These are phyloP conservation scores for Hemibagrus wyckioides DNA, from an alignment of 2,113 vertebrate genomes.

Conservation along the genomic window DNA sequence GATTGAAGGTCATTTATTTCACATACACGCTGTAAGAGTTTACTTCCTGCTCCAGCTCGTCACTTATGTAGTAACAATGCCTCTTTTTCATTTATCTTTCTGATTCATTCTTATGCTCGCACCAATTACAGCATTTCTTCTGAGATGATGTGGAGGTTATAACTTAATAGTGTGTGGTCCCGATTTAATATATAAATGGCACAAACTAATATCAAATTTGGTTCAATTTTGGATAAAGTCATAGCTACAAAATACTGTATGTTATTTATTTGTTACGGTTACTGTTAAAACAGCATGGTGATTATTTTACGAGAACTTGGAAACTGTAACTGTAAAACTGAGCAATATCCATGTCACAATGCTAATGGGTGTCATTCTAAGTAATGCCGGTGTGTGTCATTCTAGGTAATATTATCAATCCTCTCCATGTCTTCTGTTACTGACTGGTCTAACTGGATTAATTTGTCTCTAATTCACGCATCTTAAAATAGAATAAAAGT, in stretches of 20 bases:
- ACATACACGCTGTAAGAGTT: not conserved
- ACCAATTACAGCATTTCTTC: not conserved
- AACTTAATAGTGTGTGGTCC: not conserved
- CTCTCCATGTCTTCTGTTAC: not conserved
- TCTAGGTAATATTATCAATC: not conserved
- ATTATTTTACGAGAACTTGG: not conserved
- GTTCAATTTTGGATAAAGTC: not conserved
- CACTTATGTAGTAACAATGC: not conserved
- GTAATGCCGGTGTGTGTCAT: not conserved
- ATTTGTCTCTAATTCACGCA: not conserved
- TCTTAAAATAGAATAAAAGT: not conserved
- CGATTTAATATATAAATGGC: not conserved
- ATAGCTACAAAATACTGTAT: too few relatives aligned
- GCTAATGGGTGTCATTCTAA: too few relatives aligned
- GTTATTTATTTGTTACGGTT: too few relatives aligned
- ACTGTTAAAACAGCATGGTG: too few relatives aligned
- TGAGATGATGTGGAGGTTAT: not conserved
- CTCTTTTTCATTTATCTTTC: not conserved
- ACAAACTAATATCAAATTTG: not conserved
- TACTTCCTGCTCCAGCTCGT: not conserved
- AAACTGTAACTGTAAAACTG: not conserved
- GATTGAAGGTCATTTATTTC: not conserved
- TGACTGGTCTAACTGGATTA: not conserved
- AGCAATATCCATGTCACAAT: not conserved
- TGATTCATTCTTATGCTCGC: not conserved